Evolutionary conservation across 2,797 vertebrate species (phyloP).

Genomic region (Pipistrellus kuhlii): DNA sequence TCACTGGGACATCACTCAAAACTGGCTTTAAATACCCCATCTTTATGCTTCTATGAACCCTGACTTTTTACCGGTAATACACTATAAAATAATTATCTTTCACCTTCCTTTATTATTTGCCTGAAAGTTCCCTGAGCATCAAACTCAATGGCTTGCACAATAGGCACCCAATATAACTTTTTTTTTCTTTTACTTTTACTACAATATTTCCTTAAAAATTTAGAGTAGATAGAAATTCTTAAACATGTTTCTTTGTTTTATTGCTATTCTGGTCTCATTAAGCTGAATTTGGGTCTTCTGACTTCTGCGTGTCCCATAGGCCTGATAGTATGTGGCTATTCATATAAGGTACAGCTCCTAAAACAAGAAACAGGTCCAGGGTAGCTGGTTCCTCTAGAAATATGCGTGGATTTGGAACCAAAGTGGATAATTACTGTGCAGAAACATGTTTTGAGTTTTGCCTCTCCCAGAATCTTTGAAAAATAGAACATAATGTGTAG

Average conservation of each 20-base stretch:
- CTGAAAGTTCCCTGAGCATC: neutral
- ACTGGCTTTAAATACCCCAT: neutral
- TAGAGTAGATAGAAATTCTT: neutral
- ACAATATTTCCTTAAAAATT: neutral
- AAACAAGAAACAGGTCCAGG: slow-evolving; percentile 67
- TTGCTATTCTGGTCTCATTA: neutral
- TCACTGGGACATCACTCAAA: neutral
- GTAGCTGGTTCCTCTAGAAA: slow-evolving; percentile 61
- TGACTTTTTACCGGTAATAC: neutral
- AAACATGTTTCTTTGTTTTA: neutral
- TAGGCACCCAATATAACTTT: neutral
- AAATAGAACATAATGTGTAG: slow-evolving; percentile 75
- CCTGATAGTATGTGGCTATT: slow-evolving; percentile 9
- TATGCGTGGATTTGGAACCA: slow-evolving; percentile 54
- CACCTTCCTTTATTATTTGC: neutral
- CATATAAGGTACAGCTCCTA: slow-evolving; percentile 18
- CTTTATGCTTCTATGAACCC: neutral
- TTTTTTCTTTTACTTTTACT: neutral
- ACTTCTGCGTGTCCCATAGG: neutral
- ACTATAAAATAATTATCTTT: neutral
- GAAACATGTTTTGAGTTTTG: slow-evolving; percentile 79
- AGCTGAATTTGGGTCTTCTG: neutral
- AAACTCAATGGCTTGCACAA: neutral
- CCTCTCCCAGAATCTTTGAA: slow-evolving; percentile 72
- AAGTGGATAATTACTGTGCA: slow-evolving; percentile 68